phyloP scores from a whole-genome alignment of 2,113 vertebrate species.

The Dromiciops gliroides region DNA sequence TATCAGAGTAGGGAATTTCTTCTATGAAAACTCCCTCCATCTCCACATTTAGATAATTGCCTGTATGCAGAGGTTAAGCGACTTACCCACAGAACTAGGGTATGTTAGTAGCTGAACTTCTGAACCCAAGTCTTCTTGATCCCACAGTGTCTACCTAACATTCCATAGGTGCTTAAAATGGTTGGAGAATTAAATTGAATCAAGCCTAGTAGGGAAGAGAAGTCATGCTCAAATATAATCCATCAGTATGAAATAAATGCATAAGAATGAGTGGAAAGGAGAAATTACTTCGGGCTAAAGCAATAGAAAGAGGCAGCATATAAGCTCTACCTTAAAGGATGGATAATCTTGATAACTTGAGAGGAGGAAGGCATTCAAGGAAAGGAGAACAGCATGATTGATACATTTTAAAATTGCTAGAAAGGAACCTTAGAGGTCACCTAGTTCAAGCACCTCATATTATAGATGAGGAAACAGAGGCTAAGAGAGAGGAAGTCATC shows the following conservation, averaged over 20 bases:
- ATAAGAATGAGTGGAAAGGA: not conserved
- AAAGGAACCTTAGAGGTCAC: not conserved
- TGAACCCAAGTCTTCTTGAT: not conserved
- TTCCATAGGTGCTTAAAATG: not conserved
- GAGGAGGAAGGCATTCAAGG: not conserved
- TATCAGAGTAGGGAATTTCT: not conserved
- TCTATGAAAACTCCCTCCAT: not conserved
- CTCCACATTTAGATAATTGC: not conserved
- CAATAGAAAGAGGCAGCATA: not conserved
- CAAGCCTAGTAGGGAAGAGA: not conserved
- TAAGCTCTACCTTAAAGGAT: not conserved
- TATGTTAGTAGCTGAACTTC: not conserved
- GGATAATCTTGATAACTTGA: not conserved
- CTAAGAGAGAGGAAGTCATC: not conserved
- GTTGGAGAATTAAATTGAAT: not conserved
- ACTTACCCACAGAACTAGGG: not conserved
- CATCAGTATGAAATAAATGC: not conserved
- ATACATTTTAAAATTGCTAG: not conserved
- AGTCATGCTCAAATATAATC: not conserved
- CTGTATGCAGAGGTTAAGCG: not conserved
- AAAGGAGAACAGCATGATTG: not conserved
- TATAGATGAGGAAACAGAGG: not conserved
- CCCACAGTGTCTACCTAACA: not conserved
- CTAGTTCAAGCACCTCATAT: not conserved
- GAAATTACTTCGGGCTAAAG: not conserved